These are phyloP conservation scores for Drosophila saltans DNA, from an alignment of 1,140 invertebrate genomes.

Conservation along the genomic window DNA sequence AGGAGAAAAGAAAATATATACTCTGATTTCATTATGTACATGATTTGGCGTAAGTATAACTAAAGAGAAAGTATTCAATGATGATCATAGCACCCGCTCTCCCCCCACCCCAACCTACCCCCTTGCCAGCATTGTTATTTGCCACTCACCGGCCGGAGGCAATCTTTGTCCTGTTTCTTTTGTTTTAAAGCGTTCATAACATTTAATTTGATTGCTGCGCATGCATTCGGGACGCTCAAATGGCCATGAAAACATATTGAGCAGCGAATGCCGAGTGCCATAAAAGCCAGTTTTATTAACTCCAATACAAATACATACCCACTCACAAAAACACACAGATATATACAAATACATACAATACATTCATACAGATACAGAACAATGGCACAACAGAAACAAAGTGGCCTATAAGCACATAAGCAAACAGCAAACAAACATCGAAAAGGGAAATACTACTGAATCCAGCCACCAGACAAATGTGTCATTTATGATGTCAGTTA, in stretches of 20 bases:
- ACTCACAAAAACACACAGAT: not conserved
- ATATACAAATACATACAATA: not conserved
- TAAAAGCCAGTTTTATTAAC: constrained; percentile 79
- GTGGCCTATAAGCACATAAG: constrained; percentile 67
- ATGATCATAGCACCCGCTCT: constrained; percentile 17
- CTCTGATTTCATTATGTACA: constrained; percentile 58
- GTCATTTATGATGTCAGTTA: constrained; percentile 9
- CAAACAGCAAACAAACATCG: constrained; percentile 51
- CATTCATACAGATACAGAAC: constrained; percentile 24
- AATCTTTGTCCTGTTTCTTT: not conserved
- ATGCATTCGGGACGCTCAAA: constrained; percentile 71
- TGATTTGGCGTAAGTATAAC: constrained; percentile 47
- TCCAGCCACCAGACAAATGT: constrained; percentile 19
- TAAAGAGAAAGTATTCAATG: constrained; percentile 35
- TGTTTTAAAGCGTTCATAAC: constrained; percentile 75
- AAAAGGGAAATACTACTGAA: constrained; percentile 15
- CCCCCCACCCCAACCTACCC: not conserved
- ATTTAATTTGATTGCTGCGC: constrained; percentile 80
- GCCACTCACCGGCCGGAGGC: constrained; percentile 14
- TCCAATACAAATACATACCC: constrained; percentile 62
- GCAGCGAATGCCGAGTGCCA: constrained; percentile 47
- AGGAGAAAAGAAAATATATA: not conserved
- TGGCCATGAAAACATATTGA: constrained; percentile 79
- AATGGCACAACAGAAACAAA: constrained; percentile 57
- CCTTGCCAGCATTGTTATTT: not conserved